phyloP scores from a whole-genome alignment of 1,140 invertebrate genomes.

The Nasonia longicornis region DNA sequence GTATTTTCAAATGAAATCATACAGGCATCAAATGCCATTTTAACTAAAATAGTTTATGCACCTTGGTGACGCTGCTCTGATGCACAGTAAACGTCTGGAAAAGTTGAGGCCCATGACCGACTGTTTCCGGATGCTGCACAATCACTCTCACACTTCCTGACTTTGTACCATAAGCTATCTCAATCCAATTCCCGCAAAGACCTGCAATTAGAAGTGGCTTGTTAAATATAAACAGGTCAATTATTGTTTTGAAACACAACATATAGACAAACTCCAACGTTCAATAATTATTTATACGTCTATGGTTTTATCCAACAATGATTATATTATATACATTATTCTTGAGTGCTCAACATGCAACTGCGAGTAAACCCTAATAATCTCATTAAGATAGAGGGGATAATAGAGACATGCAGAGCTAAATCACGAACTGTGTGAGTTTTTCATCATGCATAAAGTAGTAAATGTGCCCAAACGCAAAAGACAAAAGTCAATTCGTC shows the following conservation, averaged over 20 bases:
- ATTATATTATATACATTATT: not conserved
- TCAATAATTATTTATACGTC: slow-evolving; percentile 16
- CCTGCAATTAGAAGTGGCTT: slow-evolving; percentile 70
- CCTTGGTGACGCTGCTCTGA: slow-evolving; percentile 94
- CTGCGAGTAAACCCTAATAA: slow-evolving; percentile 11
- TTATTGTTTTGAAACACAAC: not conserved
- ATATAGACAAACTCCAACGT: not conserved
- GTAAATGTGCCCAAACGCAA: slow-evolving; percentile 26
- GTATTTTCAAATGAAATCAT: not conserved
- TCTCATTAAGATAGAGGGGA: slow-evolving; percentile 1
- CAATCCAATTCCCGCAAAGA: slow-evolving; percentile 98
- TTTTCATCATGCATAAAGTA: slow-evolving; percentile 26
- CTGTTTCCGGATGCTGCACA: slow-evolving; percentile 98
- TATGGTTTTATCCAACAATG: not conserved
- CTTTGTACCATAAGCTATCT: slow-evolving; percentile 98
- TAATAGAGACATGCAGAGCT: slow-evolving; percentile 10
- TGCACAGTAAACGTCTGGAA: slow-evolving; percentile 99
- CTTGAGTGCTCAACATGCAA: not conserved
- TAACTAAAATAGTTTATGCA: slow-evolving; percentile 58
- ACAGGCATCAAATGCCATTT: not conserved
- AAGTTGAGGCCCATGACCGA: slow-evolving; percentile 95
- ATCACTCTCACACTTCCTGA: slow-evolving; percentile 96
- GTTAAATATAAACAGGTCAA: not conserved
- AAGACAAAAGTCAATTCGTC: not conserved
- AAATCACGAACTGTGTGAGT: not conserved